Conservation (phyloP, 2,888 invertebrate species). For the Peribatodes rhomboidaria region DNA sequence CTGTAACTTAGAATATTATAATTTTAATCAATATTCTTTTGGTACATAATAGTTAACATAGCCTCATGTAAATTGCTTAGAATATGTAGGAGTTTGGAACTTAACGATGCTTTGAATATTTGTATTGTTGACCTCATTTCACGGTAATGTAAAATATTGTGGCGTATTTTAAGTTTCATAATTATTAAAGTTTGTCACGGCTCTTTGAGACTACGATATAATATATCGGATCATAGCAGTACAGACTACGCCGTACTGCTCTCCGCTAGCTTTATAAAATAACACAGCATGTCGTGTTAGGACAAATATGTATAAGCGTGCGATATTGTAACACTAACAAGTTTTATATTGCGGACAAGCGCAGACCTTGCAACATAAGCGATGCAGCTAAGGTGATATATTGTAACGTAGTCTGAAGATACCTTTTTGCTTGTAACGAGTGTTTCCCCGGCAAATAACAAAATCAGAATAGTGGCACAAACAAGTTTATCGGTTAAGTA, state of each 20-base stretch:
- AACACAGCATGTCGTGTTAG: too few relatives aligned
- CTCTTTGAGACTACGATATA: neutral
- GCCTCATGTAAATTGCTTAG: slow-evolving; percentile 67
- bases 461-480: slow-evolving; percentile 64
- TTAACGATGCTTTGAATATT: slow-evolving; percentile 43
- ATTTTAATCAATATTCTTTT: slow-evolving; percentile 58
- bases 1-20: slow-evolving; percentile 54
- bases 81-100: slow-evolving; percentile 38
- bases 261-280: too few relatives aligned
- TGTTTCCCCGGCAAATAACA: slow-evolving; percentile 46
- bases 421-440: slow-evolving; percentile 44
- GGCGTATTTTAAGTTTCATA: slow-evolving; percentile 56
- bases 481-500: slow-evolving; percentile 68
- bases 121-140: slow-evolving; percentile 48
- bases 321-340: neutral
- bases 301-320: too few relatives aligned
- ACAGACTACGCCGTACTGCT: too few relatives aligned
- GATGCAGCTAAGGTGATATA: neutral
- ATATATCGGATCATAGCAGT: neutral
- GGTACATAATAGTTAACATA: slow-evolving; percentile 49
- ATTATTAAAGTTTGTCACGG: slow-evolving; percentile 51
- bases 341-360: neutral
- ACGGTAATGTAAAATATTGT: slow-evolving; percentile 61
- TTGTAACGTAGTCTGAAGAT: slow-evolving; percentile 16
- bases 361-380: neutral